A percentile compares a stretch with the other conserved stretches of the same genome.
These are phyloP conservation scores for Heterodera filipjevi DNA, from an alignment of 2,888 invertebrate species.

Conservation along the genomic window DNA sequence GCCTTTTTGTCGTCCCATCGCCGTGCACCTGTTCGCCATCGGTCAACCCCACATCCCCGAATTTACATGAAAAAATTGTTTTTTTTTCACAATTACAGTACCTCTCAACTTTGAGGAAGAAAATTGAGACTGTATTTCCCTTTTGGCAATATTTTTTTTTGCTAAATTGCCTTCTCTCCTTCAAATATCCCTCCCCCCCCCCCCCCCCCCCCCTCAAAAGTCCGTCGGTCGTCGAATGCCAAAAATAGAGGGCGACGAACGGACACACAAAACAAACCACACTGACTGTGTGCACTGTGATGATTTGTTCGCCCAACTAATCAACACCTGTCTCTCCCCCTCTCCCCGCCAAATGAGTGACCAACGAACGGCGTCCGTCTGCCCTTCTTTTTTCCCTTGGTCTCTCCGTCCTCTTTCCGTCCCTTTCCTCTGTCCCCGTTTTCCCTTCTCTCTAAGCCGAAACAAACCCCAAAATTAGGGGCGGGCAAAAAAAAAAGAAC, in stretches of 20 bases:
- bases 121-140: neutral
- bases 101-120: neutral
- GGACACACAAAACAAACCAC: neutral
- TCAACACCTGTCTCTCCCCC: neutral
- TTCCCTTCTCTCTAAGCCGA: neutral
- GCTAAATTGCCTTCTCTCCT: neutral
- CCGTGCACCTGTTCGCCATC: neutral
- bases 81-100: neutral
- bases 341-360: neutral
- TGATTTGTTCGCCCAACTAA: no score
- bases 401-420: no score
- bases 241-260: neutral
- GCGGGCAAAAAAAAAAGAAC: neutral
- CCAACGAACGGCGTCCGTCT: no score
- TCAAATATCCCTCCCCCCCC: no score
- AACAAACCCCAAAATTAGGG: slow-evolving; percentile 9
- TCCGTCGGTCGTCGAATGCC: neutral
- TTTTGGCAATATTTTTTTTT: neutral
- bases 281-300: neutral
- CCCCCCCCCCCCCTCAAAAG: neutral
- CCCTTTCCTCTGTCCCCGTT: neutral
- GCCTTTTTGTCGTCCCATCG: slow-evolving; percentile 5
- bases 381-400: no score
- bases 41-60: neutral
- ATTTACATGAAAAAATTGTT: neutral